Evolutionary conservation across 2,113 vertebrate genomes (phyloP).

Genomic region (Clarias batrachus): DNA sequence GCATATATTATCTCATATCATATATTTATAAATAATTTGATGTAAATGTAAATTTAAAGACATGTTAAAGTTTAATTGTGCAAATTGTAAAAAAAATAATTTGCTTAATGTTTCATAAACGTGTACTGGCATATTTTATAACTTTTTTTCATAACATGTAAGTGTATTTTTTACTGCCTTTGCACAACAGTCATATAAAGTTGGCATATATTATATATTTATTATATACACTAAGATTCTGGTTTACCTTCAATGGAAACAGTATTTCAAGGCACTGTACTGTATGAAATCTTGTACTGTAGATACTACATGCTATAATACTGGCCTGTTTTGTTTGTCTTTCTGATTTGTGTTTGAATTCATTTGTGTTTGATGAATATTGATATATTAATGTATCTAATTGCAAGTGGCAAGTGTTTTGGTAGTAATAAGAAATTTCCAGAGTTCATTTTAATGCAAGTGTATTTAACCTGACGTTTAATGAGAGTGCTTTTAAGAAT

Average conservation of each 20-base stretch:
- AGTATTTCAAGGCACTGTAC: not conserved
- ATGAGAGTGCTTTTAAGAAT: constrained; percentile 41
- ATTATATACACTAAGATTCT: not conserved
- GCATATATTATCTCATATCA: not conserved
- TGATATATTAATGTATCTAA: not conserved
- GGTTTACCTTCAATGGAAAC: not conserved
- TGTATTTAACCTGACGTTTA: constrained; percentile 44
- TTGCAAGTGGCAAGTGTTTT: not conserved
- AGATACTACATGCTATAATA: not conserved
- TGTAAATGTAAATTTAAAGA: not conserved
- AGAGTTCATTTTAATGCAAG: constrained; percentile 35
- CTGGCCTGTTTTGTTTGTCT: not conserved
- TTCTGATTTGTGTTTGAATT: not conserved
- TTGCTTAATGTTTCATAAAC: not conserved
- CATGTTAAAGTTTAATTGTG: not conserved
- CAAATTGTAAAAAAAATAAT: not conserved
- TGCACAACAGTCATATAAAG: not conserved
- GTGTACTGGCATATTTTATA: not conserved
- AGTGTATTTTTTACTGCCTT: not conserved
- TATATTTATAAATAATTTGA: not conserved
- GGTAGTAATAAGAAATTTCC: not conserved
- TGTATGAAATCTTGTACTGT: constrained; percentile 3
- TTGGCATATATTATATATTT: not conserved
- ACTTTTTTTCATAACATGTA: not conserved
- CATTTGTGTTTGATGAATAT: not conserved